Conservation (phyloP, 1,140 invertebrate species). For the Aphaenogaster rudis region DNA sequence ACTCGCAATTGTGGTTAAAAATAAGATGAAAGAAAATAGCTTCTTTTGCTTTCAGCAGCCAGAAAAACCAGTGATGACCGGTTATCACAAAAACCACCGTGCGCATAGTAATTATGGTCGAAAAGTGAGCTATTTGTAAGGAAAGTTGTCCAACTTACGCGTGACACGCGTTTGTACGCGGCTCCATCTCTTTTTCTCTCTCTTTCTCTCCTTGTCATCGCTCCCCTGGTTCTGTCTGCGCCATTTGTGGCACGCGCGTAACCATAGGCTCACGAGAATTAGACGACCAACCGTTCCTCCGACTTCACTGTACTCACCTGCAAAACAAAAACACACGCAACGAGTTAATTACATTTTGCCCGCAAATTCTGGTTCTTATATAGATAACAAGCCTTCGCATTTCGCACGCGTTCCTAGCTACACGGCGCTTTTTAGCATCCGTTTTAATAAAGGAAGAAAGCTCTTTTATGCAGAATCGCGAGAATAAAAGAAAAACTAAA, state of each 20-base stretch:
- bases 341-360: slow-evolving; percentile 50
- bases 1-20: not conserved
- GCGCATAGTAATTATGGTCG: slow-evolving; percentile 35
- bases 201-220: not conserved
- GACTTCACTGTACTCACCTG: slow-evolving; percentile 51
- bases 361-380: slow-evolving; percentile 37
- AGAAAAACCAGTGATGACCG: not conserved
- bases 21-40: not conserved
- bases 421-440: slow-evolving; percentile 11
- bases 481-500: not conserved
- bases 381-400: slow-evolving; percentile 28
- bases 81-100: slow-evolving; percentile 12
- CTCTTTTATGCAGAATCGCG: not conserved
- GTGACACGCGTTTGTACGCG: slow-evolving; percentile 14
- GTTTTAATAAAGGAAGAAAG: slow-evolving; percentile 20
- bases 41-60: not conserved
- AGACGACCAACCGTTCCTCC: slow-evolving; percentile 29
- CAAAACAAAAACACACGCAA: slow-evolving; percentile 34
- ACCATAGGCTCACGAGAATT: slow-evolving; percentile 54
- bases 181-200: not conserved
- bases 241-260: slow-evolving; percentile 42
- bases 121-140: slow-evolving; percentile 49
- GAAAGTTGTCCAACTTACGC: slow-evolving; percentile 47
- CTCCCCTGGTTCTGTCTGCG: slow-evolving; percentile 9
- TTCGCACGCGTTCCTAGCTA: slow-evolving; percentile 4